Conservation (phyloP, 1,140 invertebrate genomes). For the Aporrectodea caliginosa region DNA sequence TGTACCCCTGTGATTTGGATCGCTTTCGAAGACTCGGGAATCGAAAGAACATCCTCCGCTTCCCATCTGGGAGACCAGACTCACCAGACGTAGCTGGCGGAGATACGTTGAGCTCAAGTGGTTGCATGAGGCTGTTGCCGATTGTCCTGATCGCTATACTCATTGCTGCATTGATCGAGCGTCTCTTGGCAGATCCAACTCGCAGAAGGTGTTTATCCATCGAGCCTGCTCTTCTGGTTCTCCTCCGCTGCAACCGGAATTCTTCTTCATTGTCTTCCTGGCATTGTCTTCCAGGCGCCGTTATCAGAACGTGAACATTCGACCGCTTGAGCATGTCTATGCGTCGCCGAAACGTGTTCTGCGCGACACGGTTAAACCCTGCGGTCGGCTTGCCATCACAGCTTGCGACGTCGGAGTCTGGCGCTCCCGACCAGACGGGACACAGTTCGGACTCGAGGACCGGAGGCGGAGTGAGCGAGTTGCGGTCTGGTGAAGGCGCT, state of each 20-base stretch:
- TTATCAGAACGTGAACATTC: neutral
- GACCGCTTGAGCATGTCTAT: no score
- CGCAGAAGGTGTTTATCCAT: conserved; percentile 32
- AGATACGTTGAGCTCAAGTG: conserved; percentile 40
- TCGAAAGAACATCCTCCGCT: conserved; percentile 14
- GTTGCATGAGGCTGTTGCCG: conserved; percentile 50
- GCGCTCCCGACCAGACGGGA: neutral
- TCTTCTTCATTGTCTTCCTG: neutral
- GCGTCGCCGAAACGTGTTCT: no score
- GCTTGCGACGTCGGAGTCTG: neutral
- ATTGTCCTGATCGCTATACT: conserved; percentile 37
- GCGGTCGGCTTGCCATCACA: neutral
- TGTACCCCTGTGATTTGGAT: conserved; percentile 29
- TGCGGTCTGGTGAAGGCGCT: neutral
- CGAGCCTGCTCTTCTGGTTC: conserved; percentile 26
- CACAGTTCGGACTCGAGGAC: neutral
- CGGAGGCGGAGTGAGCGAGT: neutral
- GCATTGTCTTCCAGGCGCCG: neutral
- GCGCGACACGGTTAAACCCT: no score
- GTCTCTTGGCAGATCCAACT: conserved; percentile 6
- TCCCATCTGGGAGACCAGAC: no score
- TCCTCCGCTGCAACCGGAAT: neutral
- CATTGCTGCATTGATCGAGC: conserved; percentile 41
- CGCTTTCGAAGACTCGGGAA: conserved; percentile 28
- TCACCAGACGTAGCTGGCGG: neutral